phyloP scores from a whole-genome alignment of 2,888 invertebrate genomes.

The Cheilosia pagana region DNA sequence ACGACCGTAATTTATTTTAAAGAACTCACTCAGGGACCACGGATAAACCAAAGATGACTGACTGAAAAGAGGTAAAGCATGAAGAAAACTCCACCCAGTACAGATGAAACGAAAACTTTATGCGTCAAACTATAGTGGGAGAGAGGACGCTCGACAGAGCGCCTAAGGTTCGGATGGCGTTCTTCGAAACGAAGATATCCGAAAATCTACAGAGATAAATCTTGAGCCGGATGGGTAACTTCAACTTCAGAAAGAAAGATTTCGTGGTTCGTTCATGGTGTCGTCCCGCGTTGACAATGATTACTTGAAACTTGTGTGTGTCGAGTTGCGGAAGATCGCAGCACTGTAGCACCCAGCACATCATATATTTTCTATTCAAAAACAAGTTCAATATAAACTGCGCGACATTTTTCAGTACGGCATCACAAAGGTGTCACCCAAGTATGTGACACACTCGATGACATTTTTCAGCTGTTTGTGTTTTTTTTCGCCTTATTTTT shows the following conservation, averaged over 20 bases:
- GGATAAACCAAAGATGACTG: conserved; percentile 48
- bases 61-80: conserved; percentile 63
- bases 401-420: conserved; percentile 44
- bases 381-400: conserved; percentile 60
- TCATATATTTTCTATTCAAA: conserved; percentile 33
- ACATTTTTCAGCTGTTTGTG: conserved; percentile 9
- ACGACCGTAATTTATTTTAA: conserved; percentile 74
- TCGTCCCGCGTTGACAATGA: conserved; percentile 66
- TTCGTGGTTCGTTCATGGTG: conserved; percentile 31
- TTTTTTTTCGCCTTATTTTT: neutral
- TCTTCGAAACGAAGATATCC: conserved; percentile 49
- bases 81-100: conserved; percentile 41
- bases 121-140: conserved; percentile 53
- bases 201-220: conserved; percentile 69
- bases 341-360: neutral
- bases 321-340: neutral
- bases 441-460: conserved; percentile 24
- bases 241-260: neutral
- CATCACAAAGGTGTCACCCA: conserved; percentile 31
- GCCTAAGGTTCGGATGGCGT: conserved; percentile 27
- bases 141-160: conserved; percentile 5
- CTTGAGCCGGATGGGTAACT: conserved; percentile 64
- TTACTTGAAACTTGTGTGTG: conserved; percentile 67
- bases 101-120: conserved; percentile 48
- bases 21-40: conserved; percentile 60